Evolutionary conservation across 2,888 invertebrate species (phyloP), one percentile per base, ranked within the genome.

Genomic region (Cremastobaeus sp.): DNA sequence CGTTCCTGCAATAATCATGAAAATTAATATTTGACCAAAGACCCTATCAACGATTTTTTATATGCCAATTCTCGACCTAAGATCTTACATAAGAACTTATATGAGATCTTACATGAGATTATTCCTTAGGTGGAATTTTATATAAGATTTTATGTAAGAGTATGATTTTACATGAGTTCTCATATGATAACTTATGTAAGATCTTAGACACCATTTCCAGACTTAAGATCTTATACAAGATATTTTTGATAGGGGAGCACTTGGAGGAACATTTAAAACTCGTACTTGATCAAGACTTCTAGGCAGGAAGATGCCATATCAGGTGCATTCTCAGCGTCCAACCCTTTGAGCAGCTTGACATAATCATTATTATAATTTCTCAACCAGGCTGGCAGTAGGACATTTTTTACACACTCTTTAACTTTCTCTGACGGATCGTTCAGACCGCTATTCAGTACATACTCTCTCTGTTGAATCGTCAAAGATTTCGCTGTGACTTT

Each of bases 371-470:
- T 89, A 81, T 93, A 94, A 0, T 91, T 89, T 52, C 92, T 90
- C 69, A 96, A 88, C 96, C 96, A 96, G 1, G 92, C 89, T 0
- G 93, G 93, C 0, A 96, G 87, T 76, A 95, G 85, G 5, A 88
- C 84, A 20, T 87, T 88, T 25, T 85, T 84, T 0, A 92, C 89
- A 74, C 88, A 88, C 25, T 84, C 86, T 54, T 85, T 85, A 2
- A 91, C 89, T 60, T 83, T 83, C 75, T 91, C 90, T 0, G 90
- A 90, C 71, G 89, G 86, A 80, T 94, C 93, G 73, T 90, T 90
- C 0, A 94, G 88, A 0, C 93, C 94, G 75, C 90, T 89, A 54
- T 90, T 89, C 1, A 94, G 83, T 1, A 94, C 84, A 3, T 88
- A 87, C 32, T 92, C 89, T 59, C 93, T 89, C 80, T 93, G 92